Percentiles rank a stretch among this genome's conserved stretches.
These are phyloP conservation scores for Tortrix viridana DNA, from an alignment of 2,888 invertebrate species.

Conservation along the genomic window DNA sequence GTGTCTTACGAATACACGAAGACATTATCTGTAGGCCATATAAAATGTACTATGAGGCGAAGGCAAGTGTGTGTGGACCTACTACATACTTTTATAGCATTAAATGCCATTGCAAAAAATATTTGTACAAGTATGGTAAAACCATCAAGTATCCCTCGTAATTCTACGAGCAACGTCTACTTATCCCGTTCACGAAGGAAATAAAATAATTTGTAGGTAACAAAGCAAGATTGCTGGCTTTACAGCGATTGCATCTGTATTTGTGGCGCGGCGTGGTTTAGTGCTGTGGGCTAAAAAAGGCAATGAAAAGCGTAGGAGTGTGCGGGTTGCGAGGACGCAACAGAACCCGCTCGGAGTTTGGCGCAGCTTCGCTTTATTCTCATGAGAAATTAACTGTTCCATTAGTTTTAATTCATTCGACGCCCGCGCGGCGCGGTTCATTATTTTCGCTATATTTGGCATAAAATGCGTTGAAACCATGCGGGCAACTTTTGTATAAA, in stretches of 20 bases:
- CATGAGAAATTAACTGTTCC: constrained; percentile 83
- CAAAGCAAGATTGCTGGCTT: constrained; percentile 37
- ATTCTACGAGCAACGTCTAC: constrained; percentile 3
- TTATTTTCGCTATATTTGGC: constrained; percentile 73
- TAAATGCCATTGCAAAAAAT: too few species aligned
- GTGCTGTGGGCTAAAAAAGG: constrained; percentile 31
- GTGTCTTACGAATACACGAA: too few species aligned
- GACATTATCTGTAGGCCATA: too few species aligned
- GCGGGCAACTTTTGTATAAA: too few species aligned
- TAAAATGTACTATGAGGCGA: too few species aligned
- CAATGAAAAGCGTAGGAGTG: constrained; percentile 28
- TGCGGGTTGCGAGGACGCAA: constrained; percentile 41
- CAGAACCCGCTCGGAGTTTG: constrained; percentile 62
- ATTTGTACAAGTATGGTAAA: too few species aligned
- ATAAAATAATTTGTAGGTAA: constrained; percentile 39
- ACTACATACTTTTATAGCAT: too few species aligned
- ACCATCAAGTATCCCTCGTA: constrained; percentile 11
- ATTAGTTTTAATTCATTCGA: constrained; percentile 83
- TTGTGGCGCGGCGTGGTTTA: constrained; percentile 27
- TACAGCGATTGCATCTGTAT: constrained; percentile 35
- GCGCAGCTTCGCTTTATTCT: constrained; percentile 68
- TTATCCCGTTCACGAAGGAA: constrained; percentile 29
- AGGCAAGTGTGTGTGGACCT: too few species aligned
- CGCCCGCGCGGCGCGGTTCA: constrained; percentile 66
- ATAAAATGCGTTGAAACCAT: constrained; percentile 71